These are phyloP conservation scores for Prenolepis imparis DNA, from an alignment of 2,888 invertebrate genomes.

Conservation along the genomic window DNA sequence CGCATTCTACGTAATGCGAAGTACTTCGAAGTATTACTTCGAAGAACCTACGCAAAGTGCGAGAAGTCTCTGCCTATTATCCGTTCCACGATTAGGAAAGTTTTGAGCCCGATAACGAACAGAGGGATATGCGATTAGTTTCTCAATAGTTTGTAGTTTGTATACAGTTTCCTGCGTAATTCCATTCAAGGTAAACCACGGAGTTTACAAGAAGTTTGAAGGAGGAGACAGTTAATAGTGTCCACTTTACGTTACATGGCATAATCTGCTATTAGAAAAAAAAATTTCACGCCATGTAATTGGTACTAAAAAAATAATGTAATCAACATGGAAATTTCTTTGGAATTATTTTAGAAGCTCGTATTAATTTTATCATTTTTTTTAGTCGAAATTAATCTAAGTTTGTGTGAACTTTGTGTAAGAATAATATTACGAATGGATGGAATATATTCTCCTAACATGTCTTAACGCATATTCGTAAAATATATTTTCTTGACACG, in stretches of 20 bases:
- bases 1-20: slow-evolving; percentile 5
- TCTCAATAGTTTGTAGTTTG: slow-evolving; percentile 57
- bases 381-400: neutral
- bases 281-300: neutral
- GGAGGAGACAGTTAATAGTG: slow-evolving; percentile 35
- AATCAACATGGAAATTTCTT: neutral
- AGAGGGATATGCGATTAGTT: slow-evolving; percentile 54
- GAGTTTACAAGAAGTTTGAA: slow-evolving; percentile 41
- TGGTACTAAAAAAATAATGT: neutral
- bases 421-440: neutral
- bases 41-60: slow-evolving; percentile 22
- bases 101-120: slow-evolving; percentile 50
- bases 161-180: slow-evolving; percentile 55
- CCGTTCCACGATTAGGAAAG: slow-evolving; percentile 55
- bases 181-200: slow-evolving; percentile 53
- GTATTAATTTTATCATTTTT: neutral
- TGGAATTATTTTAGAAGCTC: slow-evolving; percentile 2
- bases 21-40: slow-evolving; percentile 6
- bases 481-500: slow-evolving; percentile 4
- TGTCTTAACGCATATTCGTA: neutral
- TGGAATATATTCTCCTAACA: neutral
- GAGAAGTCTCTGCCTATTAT: slow-evolving; percentile 48
- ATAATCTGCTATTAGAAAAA: slow-evolving; percentile 5
- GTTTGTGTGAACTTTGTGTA: neutral
- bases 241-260: slow-evolving; percentile 8